Conservation (phyloP, 2,888 invertebrate genomes). For the Fragum sueziense region DNA sequence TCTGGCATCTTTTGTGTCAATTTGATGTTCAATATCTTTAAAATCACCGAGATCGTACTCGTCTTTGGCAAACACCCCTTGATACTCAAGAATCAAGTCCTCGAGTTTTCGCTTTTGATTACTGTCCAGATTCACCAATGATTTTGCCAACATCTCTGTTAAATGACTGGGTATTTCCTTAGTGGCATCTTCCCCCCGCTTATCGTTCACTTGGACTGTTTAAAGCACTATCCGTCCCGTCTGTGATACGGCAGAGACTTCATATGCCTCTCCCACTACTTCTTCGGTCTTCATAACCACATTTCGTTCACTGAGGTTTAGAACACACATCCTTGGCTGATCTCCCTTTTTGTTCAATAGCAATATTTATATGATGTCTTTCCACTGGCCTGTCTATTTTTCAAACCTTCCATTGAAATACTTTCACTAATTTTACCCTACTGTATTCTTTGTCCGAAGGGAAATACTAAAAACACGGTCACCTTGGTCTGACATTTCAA, state of each 20-base stretch:
- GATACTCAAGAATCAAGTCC: constrained; percentile 26
- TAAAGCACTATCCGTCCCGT: neutral
- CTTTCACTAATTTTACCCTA: neutral
- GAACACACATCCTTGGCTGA: constrained; percentile 6
- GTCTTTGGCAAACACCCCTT: constrained; percentile 30
- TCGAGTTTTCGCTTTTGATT: neutral
- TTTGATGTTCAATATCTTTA: constrained; percentile 6
- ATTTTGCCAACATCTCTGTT: neutral
- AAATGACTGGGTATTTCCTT: neutral
- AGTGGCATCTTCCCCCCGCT: neutral
- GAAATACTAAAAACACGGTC: neutral
- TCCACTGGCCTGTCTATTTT: neutral
- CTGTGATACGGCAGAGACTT: constrained; percentile 1
- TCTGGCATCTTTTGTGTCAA: constrained; percentile 40
- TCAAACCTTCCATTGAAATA: neutral
- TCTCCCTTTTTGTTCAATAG: neutral
- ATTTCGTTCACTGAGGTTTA: neutral
- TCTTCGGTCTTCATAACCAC: neutral
- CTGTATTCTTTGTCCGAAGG: neutral
- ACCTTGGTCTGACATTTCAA: neutral
- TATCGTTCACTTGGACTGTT: neutral
- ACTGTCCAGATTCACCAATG: neutral
- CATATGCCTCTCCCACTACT: constrained; percentile 9
- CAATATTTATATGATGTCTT: neutral
- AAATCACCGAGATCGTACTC: no score